Evolutionary conservation across 2,888 invertebrate genomes (phyloP), one percentile per base, ranked within the genome.

Genomic region (Orchestes rusci): DNA sequence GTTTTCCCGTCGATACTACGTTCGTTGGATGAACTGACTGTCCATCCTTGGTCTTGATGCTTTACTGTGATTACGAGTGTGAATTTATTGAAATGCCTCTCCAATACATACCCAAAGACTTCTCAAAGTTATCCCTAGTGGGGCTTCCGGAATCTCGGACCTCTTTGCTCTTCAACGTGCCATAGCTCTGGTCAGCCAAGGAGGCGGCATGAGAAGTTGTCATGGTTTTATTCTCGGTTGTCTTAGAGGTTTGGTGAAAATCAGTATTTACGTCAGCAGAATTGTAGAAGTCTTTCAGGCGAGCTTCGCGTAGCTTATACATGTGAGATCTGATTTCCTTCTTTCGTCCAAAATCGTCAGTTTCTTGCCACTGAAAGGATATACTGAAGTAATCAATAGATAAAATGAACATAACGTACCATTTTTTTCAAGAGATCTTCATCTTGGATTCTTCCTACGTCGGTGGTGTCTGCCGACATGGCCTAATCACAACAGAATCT

Each of bases 241-340:
- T 45, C 18, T 52, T 57, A 8, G 48, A 54, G 8, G 54, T 56
- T 31, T 39, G 52, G 8, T 55, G 53, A n/a, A 58, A 56, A 32
- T 60, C 58, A 8, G 56, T 56, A 33, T 56, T 61, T 29, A 55
- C 50, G 39, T 61, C 61, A 18, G 54, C 50, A 19, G 56, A 56
- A 46, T 56, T 77, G 72, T 87, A 87, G 55, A 85, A 80, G 67
- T 81, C 80, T 61, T 80, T 78, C 59, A 88, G 73, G 49, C 86
- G 77, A 61, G 82, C 80, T 66, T 91, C 90, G 33, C 89, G 78
- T 64, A 91, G 73, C 57, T 82, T 82, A 67, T 84, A 88, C 81
- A 88, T 84, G 70, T 89, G 81, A 33, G 85, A 76, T 49, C 91
- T 79, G 59, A 92, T 90, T 69, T 88, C 85, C 66, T 88, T 88